Evolutionary conservation across 2,113 vertebrate genomes (phyloP).

Genomic region (Gadus chalcogrammus): DNA sequence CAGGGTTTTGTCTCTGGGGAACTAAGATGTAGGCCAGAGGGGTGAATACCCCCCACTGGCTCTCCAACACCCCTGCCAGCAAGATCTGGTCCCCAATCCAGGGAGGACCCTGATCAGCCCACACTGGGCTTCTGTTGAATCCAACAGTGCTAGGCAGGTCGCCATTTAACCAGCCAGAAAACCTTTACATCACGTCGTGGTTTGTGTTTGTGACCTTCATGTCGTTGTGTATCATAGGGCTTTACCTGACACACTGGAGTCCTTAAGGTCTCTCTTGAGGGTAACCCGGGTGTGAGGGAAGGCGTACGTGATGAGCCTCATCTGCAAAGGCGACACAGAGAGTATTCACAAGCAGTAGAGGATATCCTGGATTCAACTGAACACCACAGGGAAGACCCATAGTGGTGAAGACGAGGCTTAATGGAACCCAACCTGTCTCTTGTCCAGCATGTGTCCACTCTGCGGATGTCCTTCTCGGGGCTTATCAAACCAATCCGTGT

Average conservation of each 20-base stretch:
- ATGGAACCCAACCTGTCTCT: constrained; percentile 80
- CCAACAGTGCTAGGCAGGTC: too few species aligned
- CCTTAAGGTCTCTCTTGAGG: constrained; percentile 86
- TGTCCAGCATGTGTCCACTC: constrained; percentile 78
- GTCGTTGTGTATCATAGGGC: too few species aligned
- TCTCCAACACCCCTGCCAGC: too few species aligned
- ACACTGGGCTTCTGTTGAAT: too few species aligned
- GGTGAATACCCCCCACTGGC: too few species aligned
- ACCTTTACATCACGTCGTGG: too few species aligned
- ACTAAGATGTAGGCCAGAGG: too few species aligned
- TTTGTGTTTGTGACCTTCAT: too few species aligned
- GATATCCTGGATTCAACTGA: background rate
- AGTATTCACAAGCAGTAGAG: background rate
- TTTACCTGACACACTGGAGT: constrained; percentile 93
- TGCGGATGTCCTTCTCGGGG: constrained; percentile 85
- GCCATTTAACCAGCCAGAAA: too few species aligned
- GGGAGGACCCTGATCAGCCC: too few species aligned
- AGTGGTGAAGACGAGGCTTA: constrained; percentile 21
- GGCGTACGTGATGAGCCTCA: constrained; percentile 85
- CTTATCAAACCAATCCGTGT: constrained; percentile 99
- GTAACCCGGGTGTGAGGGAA: constrained; percentile 89
- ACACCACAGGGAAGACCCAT: background rate
- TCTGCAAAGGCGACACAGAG: constrained; percentile 61
- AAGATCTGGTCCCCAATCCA: too few species aligned
- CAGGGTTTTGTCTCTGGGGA: background rate